Evolutionary conservation across 2,113 vertebrate genomes (phyloP).

Genomic region (Saguinus midas): DNA sequence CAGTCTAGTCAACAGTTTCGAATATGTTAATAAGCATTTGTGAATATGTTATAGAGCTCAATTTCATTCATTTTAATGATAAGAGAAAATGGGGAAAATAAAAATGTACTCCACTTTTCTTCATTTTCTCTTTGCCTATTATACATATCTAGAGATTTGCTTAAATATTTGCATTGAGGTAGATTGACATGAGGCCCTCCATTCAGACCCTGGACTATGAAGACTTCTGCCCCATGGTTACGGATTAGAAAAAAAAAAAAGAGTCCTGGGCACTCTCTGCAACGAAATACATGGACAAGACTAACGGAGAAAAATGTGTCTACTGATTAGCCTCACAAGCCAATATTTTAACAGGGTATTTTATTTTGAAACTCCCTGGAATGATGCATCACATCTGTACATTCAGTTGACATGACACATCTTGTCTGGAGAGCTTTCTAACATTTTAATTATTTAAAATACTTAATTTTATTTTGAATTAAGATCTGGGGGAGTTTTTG

Average conservation of each 20-base stretch:
- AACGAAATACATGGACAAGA: not conserved
- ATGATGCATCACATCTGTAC: not conserved
- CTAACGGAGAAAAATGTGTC: not conserved
- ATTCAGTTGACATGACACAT: not conserved
- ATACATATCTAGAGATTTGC: not conserved
- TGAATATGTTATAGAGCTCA: not conserved
- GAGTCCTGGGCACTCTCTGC: not conserved
- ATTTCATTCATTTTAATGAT: not conserved
- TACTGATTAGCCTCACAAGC: not conserved
- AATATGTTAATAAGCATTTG: not conserved
- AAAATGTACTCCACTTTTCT: not conserved
- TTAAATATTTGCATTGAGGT: not conserved
- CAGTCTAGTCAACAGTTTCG: not conserved
- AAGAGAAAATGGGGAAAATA: not conserved
- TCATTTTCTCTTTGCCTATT: not conserved
- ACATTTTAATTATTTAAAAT: conserved; percentile 25
- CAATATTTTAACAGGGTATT: not conserved
- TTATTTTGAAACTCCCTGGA: not conserved
- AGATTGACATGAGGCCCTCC: not conserved
- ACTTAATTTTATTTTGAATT: conserved; percentile 1
- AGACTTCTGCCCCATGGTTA: not conserved
- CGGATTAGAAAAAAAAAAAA: not conserved
- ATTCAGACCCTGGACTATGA: not conserved
- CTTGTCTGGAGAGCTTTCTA: conserved; percentile 22
- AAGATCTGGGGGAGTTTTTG: not conserved